Percentiles rank a stretch among this genome's conserved stretches.
These are phyloP conservation scores for Erebia ligea DNA, from an alignment of 2,888 invertebrate genomes.

Conservation along the genomic window DNA sequence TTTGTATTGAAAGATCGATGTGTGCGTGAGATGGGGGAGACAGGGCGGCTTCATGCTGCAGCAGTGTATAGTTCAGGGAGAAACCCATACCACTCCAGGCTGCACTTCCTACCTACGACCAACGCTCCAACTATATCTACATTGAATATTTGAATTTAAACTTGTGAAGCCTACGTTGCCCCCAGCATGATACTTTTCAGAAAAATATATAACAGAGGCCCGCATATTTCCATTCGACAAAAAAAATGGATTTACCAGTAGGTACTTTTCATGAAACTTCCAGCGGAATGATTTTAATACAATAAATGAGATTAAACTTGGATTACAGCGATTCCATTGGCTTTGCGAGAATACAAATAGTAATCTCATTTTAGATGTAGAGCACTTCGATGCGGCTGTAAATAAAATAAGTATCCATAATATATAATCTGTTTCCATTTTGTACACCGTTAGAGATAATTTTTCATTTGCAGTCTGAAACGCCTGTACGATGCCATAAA, in stretches of 20 bases:
- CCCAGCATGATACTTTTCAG: constrained; percentile 41
- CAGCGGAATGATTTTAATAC: constrained; percentile 36
- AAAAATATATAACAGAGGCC: constrained; percentile 46
- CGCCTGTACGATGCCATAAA: not conserved
- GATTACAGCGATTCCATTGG: constrained; percentile 6
- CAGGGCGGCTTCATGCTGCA: constrained; percentile 37
- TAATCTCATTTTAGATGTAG: constrained; percentile 8
- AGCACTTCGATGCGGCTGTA: constrained; percentile 1
- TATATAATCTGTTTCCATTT: not conserved
- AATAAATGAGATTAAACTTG: constrained; percentile 10
- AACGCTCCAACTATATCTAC: constrained; percentile 45
- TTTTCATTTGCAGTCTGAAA: constrained; percentile 2
- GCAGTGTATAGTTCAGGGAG: constrained; percentile 42
- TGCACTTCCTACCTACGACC: constrained; percentile 48
- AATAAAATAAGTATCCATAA: not conserved
- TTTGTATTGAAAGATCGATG: constrained; percentile 41
- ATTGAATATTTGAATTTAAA: constrained; percentile 43
- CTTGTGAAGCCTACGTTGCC: constrained; percentile 44
- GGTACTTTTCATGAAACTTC: not conserved
- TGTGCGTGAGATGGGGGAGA: constrained; percentile 32
- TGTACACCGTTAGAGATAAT: not conserved
- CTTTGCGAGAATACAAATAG: constrained; percentile 9
- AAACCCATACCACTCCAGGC: constrained; percentile 53
- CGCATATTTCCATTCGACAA: constrained; percentile 2
- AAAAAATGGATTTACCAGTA: not conserved